These are phyloP conservation scores for Rhegmatorhina hoffmannsi DNA, from an alignment of 2,113 vertebrate genomes.

Conservation along the genomic window DNA sequence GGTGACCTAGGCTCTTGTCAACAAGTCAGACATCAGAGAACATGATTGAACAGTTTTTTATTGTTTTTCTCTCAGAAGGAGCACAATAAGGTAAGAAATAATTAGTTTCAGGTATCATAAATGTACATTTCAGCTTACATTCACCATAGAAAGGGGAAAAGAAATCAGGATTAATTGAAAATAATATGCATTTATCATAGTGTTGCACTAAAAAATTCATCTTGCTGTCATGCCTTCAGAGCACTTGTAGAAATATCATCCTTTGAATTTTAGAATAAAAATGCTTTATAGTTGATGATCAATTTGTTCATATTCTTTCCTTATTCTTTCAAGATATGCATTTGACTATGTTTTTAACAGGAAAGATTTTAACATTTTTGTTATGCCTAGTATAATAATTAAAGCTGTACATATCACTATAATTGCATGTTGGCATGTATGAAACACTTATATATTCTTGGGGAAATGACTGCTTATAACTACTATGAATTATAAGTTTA, in stretches of 20 bases:
- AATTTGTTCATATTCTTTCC: not conserved
- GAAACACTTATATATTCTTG: not conserved
- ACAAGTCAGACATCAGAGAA: not conserved
- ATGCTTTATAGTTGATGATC: not conserved
- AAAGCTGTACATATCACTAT: not conserved
- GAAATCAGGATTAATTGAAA: constrained; percentile 23
- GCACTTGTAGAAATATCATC: not conserved
- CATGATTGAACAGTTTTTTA: not conserved
- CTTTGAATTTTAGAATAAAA: not conserved
- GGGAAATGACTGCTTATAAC: not conserved
- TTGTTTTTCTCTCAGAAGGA: not conserved
- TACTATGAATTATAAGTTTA: not conserved
- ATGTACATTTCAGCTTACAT: not conserved
- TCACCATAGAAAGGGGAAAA: not conserved
- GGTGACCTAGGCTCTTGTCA: not conserved
- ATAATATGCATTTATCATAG: constrained; percentile 7
- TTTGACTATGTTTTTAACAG: not conserved
- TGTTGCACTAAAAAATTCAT: not conserved
- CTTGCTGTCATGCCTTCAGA: not conserved
- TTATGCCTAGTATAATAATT: not conserved
- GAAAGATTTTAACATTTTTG: not conserved
- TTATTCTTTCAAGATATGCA: not conserved
- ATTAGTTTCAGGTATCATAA: not conserved
- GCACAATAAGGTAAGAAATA: not conserved
- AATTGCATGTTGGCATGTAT: not conserved